phyloP scores from a whole-genome alignment of 2,888 invertebrate species.

The Argynnis bischoffii region DNA sequence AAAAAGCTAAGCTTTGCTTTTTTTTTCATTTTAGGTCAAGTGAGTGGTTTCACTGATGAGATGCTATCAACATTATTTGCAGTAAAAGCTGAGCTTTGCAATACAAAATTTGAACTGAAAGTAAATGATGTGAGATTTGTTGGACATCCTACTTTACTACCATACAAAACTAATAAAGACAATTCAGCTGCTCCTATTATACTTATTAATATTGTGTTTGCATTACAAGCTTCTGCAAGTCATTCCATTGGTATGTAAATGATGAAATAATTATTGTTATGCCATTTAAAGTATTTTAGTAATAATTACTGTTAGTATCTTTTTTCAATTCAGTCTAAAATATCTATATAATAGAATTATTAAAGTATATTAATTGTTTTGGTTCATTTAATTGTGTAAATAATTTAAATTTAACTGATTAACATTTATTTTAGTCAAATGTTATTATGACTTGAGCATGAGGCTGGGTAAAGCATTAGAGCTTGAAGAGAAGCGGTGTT shows the following conservation, averaged over 20 bases:
- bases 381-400: not conserved
- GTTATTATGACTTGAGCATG: constrained; percentile 96
- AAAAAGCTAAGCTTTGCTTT: not conserved
- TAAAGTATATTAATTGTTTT: not conserved
- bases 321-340: not conserved
- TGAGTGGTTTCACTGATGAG: constrained; percentile 91
- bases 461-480: constrained; percentile 92
- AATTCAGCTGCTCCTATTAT: constrained; percentile 86
- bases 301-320: not conserved
- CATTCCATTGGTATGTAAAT: constrained; percentile 88
- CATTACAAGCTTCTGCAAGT: constrained; percentile 93
- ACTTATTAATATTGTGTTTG: constrained; percentile 94
- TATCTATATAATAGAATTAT: too few species aligned
- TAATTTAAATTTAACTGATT: not conserved
- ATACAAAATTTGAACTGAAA: constrained; percentile 95
- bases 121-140: constrained; percentile 98
- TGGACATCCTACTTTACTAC: constrained; percentile 93
- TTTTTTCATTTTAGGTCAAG: constrained; percentile 64
- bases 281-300: not conserved
- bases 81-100: constrained; percentile 94
- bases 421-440: constrained; percentile 83
- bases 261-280: not conserved
- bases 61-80: constrained; percentile 94
- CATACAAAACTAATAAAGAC: constrained; percentile 85
- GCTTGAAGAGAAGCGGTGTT: constrained; percentile 95